A percentile compares a stretch with the other conserved stretches of the same genome.
Conservation (phyloP, 2,113 vertebrate genomes). For the Brachypteracias leptosomus region DNA sequence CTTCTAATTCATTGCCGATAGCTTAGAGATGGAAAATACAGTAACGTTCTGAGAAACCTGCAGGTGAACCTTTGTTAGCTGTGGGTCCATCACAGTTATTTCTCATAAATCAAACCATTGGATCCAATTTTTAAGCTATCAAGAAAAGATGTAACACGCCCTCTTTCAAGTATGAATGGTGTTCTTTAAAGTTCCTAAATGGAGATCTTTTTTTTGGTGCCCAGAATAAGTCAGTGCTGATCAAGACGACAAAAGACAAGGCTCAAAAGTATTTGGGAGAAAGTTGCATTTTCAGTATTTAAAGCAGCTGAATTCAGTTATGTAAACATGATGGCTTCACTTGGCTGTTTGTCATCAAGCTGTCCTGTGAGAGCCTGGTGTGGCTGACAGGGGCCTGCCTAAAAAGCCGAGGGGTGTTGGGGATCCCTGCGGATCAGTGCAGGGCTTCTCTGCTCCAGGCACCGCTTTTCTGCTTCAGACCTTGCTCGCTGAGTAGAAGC, state of each 20-base stretch:
- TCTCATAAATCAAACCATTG: neutral
- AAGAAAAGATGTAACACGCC: neutral
- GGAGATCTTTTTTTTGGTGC: too few relatives aligned
- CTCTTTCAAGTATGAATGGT: neutral
- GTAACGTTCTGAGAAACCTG: rapidly evolving
- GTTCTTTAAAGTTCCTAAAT: neutral
- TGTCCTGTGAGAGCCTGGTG: rapidly evolving
- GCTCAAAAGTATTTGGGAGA: neutral
- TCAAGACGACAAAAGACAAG: neutral
- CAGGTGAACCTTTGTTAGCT: neutral
- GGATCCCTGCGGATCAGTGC: rapidly evolving
- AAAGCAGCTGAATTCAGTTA: neutral
- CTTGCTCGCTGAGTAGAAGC: rapidly evolving
- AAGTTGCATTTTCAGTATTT: neutral
- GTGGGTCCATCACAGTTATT: neutral
- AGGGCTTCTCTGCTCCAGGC: neutral
- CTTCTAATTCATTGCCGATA: too few relatives aligned
- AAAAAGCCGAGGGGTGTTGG: rapidly evolving
- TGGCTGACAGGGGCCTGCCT: rapidly evolving
- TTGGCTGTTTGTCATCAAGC: rapidly evolving
- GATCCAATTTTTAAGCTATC: neutral
- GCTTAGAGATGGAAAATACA: neutral
- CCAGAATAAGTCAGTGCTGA: neutral
- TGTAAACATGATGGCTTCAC: rapidly evolving
- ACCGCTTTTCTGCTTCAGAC: neutral